Evolutionary conservation across 2,888 invertebrate genomes (phyloP), one percentile per base, ranked within the genome.

Genomic region (Cryptophagus acutangulus): DNA sequence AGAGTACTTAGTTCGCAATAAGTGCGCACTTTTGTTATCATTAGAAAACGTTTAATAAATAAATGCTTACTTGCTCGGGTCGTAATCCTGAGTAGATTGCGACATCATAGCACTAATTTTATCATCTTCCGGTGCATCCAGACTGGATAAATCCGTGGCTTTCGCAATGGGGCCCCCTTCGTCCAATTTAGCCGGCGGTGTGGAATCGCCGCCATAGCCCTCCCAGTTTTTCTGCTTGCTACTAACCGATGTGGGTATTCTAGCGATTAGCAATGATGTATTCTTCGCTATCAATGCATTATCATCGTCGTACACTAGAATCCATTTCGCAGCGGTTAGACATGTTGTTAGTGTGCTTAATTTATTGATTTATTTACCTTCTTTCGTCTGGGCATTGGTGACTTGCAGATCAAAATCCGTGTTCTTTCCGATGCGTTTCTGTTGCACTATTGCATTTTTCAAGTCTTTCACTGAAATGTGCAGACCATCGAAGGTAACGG

Each of bases 91-190:
- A 18, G 95, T 94, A 17, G 96, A 94, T 69, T 96, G 95, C 49
- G 87, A 81, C 81, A 96, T 95, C 91, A 97, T 95, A 47, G 93
- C 93, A 67, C 86, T 85, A 59, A 99, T 94, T 73, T 96, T 96
- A 65, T 99, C 96, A 65, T 93, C 93, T 73, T 99, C 99, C 36
- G 91, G 87, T 48, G 89, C 90, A 73, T 92, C 89, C 72, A 93
- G 81, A 70, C 82, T 84, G 29, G 88, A 83, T 54, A 95, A 73
- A 74, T 94, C 93, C 38, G 89, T 82, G 51, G 84, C 76, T 59
- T 83, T 80, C 31, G 79, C 77, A 54, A 78, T 77, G 55, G 63
- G 62, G 10, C 72, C 74, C 0, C 59, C 65, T 38, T 70, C 70
- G 43, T 69, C 68, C 2, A 58, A 34, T 44, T 63, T 64, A 8